Evolutionary conservation across 2,797 vertebrate species (phyloP).

Genomic region (Spinus olivaceus): DNA sequence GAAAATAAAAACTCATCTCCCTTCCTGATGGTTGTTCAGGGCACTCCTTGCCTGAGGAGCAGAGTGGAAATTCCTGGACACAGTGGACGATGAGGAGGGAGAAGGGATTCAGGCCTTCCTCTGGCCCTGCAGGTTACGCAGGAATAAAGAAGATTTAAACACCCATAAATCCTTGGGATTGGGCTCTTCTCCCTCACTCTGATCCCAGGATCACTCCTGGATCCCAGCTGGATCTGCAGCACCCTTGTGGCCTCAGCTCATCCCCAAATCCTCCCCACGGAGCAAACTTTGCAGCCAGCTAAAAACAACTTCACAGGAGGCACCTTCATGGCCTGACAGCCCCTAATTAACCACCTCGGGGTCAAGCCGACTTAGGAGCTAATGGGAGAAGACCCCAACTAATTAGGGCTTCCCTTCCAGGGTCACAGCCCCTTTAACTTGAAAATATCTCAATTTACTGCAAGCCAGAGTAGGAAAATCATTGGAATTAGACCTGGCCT

Average conservation of each 20-base stretch:
- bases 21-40: background rate
- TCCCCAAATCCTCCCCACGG: background rate
- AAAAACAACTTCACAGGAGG: background rate
- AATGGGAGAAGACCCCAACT: background rate
- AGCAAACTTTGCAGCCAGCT: background rate
- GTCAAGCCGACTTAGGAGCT: background rate
- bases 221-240: background rate
- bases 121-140: background rate
- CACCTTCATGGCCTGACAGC: background rate
- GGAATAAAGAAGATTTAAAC: background rate
- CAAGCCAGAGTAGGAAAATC: background rate
- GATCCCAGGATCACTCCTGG: background rate
- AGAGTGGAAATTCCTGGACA: background rate
- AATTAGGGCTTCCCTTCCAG: background rate
- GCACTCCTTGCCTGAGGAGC: background rate
- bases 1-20: background rate
- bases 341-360: background rate
- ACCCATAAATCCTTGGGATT: background rate
- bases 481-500: background rate
- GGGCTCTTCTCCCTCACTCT: accelerated
- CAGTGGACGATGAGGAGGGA: background rate
- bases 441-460: conserved; percentile 8
- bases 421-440: background rate
- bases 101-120: background rate
- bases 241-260: background rate